phyloP scores from a whole-genome alignment of 2,797 vertebrate species.

The Pelobates cultripes region DNA sequence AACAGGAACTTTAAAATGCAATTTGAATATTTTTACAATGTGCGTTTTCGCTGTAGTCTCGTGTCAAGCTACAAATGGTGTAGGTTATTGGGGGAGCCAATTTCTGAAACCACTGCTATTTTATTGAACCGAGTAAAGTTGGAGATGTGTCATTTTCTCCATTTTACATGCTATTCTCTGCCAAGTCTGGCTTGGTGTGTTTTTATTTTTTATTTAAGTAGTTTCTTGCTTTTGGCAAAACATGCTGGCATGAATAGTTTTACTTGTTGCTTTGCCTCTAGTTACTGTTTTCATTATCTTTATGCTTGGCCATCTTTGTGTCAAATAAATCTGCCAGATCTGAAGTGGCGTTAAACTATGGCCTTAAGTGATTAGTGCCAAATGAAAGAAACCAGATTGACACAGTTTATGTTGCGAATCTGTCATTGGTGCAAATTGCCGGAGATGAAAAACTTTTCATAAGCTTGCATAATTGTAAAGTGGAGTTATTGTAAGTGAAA shows the following conservation, averaged over 20 bases:
- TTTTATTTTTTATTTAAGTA: slow-evolving; percentile 16
- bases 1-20: too few relatives aligned
- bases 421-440: background rate
- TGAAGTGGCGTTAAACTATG: slow-evolving; percentile 24
- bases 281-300: slow-evolving; percentile 36
- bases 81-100: background rate
- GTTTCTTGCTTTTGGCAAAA: slow-evolving; percentile 38
- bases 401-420: slow-evolving; percentile 16
- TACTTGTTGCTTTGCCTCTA: slow-evolving; percentile 35
- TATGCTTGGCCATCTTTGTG: slow-evolving; percentile 17
- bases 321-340: slow-evolving; percentile 37
- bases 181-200: slow-evolving; percentile 1
- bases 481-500: background rate
- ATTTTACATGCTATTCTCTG: background rate
- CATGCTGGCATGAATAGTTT: slow-evolving; percentile 30
- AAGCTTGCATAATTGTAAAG: background rate
- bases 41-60: too few relatives aligned
- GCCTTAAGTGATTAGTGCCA: slow-evolving; percentile 25
- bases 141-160: background rate
- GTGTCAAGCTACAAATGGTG: background rate
- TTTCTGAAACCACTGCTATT: too few relatives aligned
- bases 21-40: too few relatives aligned
- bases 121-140: too few relatives aligned
- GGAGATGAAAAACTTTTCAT: background rate
- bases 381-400: slow-evolving; percentile 33